Base-by-base conservation (phyloP, 2,888 invertebrate genomes). In the Dilophus febrilis region DNA sequence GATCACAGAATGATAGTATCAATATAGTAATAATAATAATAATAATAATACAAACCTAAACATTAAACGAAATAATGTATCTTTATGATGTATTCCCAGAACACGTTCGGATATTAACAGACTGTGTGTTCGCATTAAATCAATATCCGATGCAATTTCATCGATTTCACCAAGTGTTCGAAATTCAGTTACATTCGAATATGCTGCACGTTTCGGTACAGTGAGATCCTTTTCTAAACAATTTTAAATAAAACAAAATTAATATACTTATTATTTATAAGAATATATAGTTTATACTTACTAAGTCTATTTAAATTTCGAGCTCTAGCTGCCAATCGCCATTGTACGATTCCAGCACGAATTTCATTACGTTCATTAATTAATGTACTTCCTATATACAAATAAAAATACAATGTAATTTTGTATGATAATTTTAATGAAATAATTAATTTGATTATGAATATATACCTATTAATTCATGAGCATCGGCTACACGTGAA, bases 91-190 rank as follows among this genome's bases (percentile, higher is more conserved):
- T 1, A 77, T 70, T 1, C 91, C 91, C 18, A 94, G 69, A 52
- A 92, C 81, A 51, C 92, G 70, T 64, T 86, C 85, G 47, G 84
- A 80, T 48, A 92, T 85, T 28, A 94, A 65, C 49, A 94, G 66
- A 54, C 88, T 80, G 64, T 92, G 88, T 58, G 80, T 77, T 51
- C 88, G 71, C 69, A 92, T 76, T 31, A 75, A 75, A 64, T 92
- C 91, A 51, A 83, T 68, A 64, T 94, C 90, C 1, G 72, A 68
- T 36, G 79, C 72, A 33, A 83, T 68, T 38, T 72, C 71, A 49
- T 74, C 74, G 42, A 92, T 66, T 55, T 91, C 85, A 22, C 71
- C 74, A 38, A 66, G 51, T 6, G 74, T 70, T 40, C 70, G 67
- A 61, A 88, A 90, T 65, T 94, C 94, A 33, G 63, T 66, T 32